phyloP scores from a whole-genome alignment of 2,888 invertebrate species.

The Drosophila siamana region DNA sequence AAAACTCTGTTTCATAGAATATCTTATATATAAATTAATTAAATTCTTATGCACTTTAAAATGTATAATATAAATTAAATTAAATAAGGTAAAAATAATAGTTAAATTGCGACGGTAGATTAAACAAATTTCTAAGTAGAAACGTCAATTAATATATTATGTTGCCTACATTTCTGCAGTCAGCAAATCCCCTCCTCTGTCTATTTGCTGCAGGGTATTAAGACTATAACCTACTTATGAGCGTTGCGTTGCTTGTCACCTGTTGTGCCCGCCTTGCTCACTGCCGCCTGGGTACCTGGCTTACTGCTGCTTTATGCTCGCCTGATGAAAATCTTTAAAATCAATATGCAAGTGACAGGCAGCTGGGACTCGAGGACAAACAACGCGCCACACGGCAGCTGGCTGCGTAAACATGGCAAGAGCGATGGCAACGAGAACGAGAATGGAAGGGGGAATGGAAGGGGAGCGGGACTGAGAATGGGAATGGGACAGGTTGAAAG shows the following conservation, averaged over 20 bases:
- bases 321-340: slow-evolving; percentile 71
- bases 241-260: slow-evolving; percentile 40
- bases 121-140: too few relatives aligned
- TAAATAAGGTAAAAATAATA: too few relatives aligned
- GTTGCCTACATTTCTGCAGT: too few relatives aligned
- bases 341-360: slow-evolving; percentile 70
- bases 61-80: too few relatives aligned
- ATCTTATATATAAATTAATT: too few relatives aligned
- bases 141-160: too few relatives aligned
- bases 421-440: slow-evolving; percentile 4
- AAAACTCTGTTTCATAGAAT: too few relatives aligned
- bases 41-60: too few relatives aligned
- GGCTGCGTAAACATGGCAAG: background rate
- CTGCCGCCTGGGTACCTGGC: slow-evolving; percentile 1
- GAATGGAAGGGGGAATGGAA: slow-evolving; percentile 15
- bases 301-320: slow-evolving; percentile 28
- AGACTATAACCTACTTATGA: slow-evolving; percentile 48
- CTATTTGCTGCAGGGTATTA: slow-evolving; percentile 17
- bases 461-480: too few relatives aligned
- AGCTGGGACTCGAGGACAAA: slow-evolving; percentile 48
- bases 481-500: slow-evolving; percentile 21
- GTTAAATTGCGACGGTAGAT: too few relatives aligned
- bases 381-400: slow-evolving; percentile 8
- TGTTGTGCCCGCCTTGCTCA: slow-evolving; percentile 43
- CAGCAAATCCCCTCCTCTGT: too few relatives aligned